Percentiles rank a stretch among this genome's conserved stretches.
Conservation (phyloP, 2,888 invertebrate genomes). For the Agrochola litura region DNA sequence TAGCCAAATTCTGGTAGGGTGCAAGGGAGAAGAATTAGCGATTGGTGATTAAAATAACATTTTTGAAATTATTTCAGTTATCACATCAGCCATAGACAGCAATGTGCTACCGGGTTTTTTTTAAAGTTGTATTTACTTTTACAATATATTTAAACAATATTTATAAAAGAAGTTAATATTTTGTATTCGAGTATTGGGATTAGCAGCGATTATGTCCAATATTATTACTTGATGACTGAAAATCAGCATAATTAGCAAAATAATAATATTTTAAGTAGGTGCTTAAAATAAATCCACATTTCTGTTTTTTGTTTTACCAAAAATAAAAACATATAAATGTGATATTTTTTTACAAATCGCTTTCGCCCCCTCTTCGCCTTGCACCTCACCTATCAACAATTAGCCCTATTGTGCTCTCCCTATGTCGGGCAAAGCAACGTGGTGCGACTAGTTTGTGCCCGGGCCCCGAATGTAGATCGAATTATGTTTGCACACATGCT, state of each 20-base stretch:
- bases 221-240: no score
- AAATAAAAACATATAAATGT: not conserved
- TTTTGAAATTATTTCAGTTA: not conserved
- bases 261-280: not conserved
- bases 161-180: not conserved
- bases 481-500: conserved; percentile 85
- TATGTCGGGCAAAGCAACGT: conserved; percentile 48
- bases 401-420: conserved; percentile 82
- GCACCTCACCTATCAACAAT: conserved; percentile 63
- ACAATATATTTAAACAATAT: not conserved
- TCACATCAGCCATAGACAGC: not conserved
- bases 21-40: conserved; percentile 59
- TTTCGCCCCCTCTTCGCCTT: conserved; percentile 62
- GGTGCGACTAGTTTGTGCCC: conserved; percentile 53
- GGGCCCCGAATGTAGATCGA: conserved; percentile 78
- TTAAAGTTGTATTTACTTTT: not conserved
- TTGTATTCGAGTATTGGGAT: not conserved
- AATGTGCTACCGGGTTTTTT: no score
- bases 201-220: not conserved
- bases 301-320: not conserved
- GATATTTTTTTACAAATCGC: conserved; percentile 1
- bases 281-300: not conserved
- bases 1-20: conserved; percentile 42
- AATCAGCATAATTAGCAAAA: not conserved
- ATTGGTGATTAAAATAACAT: not conserved